These are phyloP conservation scores for Herminia tarsipennalis DNA, from an alignment of 2,888 invertebrate species.

Conservation along the genomic window DNA sequence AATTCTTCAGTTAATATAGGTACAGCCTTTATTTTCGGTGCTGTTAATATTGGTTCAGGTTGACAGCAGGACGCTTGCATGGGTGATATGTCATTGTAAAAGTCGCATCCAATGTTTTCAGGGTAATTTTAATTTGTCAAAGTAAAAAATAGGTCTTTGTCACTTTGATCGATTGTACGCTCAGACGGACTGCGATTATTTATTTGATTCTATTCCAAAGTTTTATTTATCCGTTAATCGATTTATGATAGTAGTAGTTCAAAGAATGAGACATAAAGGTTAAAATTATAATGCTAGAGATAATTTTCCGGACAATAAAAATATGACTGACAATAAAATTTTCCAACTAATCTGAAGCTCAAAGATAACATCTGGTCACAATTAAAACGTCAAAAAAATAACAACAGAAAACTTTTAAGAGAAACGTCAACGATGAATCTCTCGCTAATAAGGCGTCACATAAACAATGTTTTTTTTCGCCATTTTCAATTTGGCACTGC, in stretches of 20 bases:
- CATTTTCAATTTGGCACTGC: conserved; percentile 72
- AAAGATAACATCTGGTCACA: conserved; percentile 32
- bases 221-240: conserved; percentile 4
- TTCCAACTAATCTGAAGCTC: conserved; percentile 16
- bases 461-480: conserved; percentile 69
- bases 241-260: neutral
- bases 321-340: conserved; percentile 7
- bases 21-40: conserved; percentile 25
- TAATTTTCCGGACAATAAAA: neutral
- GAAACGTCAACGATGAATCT: conserved; percentile 69
- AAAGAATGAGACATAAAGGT: no score
- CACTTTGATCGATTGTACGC: conserved; percentile 26
- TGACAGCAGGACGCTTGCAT: conserved; percentile 28
- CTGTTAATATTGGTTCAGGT: conserved; percentile 27
- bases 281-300: neutral
- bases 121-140: conserved; percentile 40
- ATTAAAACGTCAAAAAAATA: conserved; percentile 43
- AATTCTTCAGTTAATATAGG: conserved; percentile 36
- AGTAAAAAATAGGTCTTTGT: conserved; percentile 15
- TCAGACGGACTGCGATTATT: neutral
- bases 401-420: conserved; percentile 57
- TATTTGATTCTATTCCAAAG: neutral
- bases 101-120: conserved; percentile 15
- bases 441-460: conserved; percentile 72
- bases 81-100: conserved; percentile 33